Base-by-base conservation (phyloP, 92 coral and sea anemone genomes). In the Hydrozoanthus gracilis region DNA sequence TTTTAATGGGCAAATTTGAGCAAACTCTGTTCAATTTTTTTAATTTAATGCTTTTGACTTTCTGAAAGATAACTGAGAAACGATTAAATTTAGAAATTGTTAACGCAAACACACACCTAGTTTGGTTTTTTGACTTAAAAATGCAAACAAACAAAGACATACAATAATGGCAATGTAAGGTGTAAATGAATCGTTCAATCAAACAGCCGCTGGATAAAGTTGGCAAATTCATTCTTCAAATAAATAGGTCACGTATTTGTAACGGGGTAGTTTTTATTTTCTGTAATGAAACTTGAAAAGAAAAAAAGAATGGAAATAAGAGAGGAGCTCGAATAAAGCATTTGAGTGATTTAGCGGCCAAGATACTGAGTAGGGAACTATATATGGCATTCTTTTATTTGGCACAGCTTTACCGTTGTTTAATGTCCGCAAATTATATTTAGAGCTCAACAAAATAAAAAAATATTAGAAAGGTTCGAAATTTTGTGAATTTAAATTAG, bases 351-450 rank as follows among this genome's bases (percentile, higher is more conserved):
- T n/a, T n/a, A n/a, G n/a, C n/a, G n/a, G n/a, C n/a, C n/a, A n/a
- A n/a, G n/a, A n/a, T n/a, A 56, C 64, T 56, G 64, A 56, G 64
- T 56, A 56, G 64, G 64, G 64, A 56, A 56, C 64, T n/a, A n/a
- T n/a, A n/a, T 56, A 56, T 56, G 64, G 64, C 64, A 56, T 56
- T 56, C 64, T 56, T 56, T 56, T 3, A 56, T n/a, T 56, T 56
- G n/a, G n/a, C n/a, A n/a, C n/a, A n/a, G n/a, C n/a, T n/a, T n/a
- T n/a, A n/a, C n/a, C n/a, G n/a, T n/a, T n/a, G n/a, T n/a, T n/a
- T n/a, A n/a, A n/a, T n/a, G n/a, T n/a, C n/a, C n/a, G n/a, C n/a
- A n/a, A n/a, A 56, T 56, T 12, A 56, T 56, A 56, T 56, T 56
- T 56, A 56, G 9, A 56, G 64, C 64, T 56, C 64, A 56, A 56